Percentiles rank a stretch among this genome's conserved stretches.
Conservation (phyloP, 2,888 invertebrate genomes). For the Lysandra coridon region DNA sequence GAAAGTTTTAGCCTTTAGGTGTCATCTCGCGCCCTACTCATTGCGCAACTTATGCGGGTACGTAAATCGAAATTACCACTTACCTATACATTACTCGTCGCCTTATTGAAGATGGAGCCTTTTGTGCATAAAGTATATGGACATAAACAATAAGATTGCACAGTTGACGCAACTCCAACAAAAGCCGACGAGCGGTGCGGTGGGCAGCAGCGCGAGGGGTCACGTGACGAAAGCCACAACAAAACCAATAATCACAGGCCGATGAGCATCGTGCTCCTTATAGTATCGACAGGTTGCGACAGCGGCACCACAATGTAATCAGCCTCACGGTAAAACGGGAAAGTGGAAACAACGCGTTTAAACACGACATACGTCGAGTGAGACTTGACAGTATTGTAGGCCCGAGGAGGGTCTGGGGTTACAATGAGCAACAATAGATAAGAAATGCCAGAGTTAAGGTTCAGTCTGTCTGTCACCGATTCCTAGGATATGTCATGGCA, state of each 20-base stretch:
- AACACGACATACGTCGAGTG: background rate
- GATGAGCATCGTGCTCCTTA: background rate
- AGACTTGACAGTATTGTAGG: background rate
- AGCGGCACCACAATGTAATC: background rate
- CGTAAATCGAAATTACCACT: background rate
- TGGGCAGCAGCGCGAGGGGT: background rate
- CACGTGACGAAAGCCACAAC: background rate
- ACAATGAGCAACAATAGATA: background rate
- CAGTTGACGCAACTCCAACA: slow-evolving; percentile 4
- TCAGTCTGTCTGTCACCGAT: no score
- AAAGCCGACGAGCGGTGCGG: background rate
- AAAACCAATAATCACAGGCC: background rate
- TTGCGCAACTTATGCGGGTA: background rate
- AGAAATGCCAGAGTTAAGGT: no score
- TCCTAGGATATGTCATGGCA: no score
- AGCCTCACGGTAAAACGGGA: no score
- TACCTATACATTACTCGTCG: background rate
- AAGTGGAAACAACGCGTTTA: no score
- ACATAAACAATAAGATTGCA: background rate
- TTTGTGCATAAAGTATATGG: background rate
- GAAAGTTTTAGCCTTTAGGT: background rate
- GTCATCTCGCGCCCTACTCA: background rate
- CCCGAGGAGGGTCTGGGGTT: background rate
- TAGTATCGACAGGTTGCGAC: background rate
- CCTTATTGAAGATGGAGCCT: background rate